phyloP scores from a whole-genome alignment of 2,113 vertebrate genomes.

The Protomyctophum bolini region DNA sequence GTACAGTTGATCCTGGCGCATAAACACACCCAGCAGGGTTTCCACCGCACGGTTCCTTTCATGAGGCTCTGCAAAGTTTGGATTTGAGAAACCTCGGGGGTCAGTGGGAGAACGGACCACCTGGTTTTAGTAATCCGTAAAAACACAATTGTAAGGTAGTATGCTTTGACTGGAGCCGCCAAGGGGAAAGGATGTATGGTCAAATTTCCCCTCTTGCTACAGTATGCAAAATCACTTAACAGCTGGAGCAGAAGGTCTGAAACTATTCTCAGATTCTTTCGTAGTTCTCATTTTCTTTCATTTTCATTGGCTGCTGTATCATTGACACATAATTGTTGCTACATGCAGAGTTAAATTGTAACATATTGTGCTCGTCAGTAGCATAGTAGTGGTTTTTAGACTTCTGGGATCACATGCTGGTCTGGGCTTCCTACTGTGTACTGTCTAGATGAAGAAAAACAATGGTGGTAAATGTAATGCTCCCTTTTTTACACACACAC shows the following conservation, averaged over 20 bases:
- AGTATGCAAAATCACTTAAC: constrained; percentile 15
- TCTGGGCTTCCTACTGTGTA: too few relatives aligned
- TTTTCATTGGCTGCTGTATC: background rate
- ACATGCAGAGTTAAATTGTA: background rate
- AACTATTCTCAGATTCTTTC: background rate
- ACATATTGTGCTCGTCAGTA: background rate
- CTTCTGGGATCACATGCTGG: too few relatives aligned
- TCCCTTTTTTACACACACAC: too few relatives aligned
- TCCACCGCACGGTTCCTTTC: constrained; percentile 29
- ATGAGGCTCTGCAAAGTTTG: constrained; percentile 28
- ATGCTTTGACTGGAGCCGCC: constrained; percentile 28
- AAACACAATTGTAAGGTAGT: constrained; percentile 21
- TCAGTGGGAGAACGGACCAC: constrained; percentile 35
- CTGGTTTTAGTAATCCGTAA: constrained; percentile 32
- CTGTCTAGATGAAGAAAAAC: too few relatives aligned
- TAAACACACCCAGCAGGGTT: constrained; percentile 23
- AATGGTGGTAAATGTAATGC: too few relatives aligned
- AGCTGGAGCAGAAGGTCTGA: constrained; percentile 15
- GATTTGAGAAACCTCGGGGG: constrained; percentile 35
- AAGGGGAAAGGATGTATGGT: background rate
- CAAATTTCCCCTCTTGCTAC: constrained; percentile 11
- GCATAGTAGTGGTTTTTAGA: too few relatives aligned
- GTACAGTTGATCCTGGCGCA: background rate
- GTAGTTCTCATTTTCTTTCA: background rate
- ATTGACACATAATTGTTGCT: constrained; percentile 1